Evolutionary conservation across 2,797 vertebrate species (phyloP).

Genomic region (Merluccius polli): DNA sequence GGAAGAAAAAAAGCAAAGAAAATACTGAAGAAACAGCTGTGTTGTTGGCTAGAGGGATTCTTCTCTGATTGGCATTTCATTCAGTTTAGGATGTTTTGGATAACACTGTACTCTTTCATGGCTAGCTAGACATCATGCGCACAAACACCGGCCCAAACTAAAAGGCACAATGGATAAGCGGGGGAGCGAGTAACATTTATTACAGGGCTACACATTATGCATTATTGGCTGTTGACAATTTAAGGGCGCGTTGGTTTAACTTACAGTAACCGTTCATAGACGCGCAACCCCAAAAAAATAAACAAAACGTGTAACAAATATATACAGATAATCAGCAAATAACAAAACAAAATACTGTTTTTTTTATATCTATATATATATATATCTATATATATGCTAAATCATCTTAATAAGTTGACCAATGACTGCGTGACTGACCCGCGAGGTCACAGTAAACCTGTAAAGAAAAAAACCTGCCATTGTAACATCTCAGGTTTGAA

Average conservation of each 20-base stretch:
- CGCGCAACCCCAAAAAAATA: slow-evolving; percentile 51
- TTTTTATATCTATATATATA: slow-evolving; percentile 43
- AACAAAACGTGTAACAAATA: slow-evolving; percentile 60
- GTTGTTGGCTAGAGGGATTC: slow-evolving; percentile 22
- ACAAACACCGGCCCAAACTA: slow-evolving; percentile 23
- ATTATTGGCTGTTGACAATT: slow-evolving; percentile 23
- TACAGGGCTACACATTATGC: slow-evolving; percentile 40
- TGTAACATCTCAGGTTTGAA: slow-evolving; percentile 44
- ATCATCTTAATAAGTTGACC: slow-evolving; percentile 20
- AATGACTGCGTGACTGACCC: slow-evolving; percentile 36
- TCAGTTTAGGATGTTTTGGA: slow-evolving; percentile 30
- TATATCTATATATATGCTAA: slow-evolving; percentile 26
- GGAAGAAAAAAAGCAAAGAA: neutral
- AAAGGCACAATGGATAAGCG: slow-evolving; percentile 26
- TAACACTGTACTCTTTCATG: neutral
- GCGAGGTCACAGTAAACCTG: slow-evolving; percentile 49
- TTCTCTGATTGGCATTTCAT: slow-evolving; percentile 26
- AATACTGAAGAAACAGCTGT: slow-evolving; percentile 33
- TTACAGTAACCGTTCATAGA: slow-evolving; percentile 56
- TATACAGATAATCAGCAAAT: slow-evolving; percentile 64
- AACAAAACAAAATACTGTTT: slow-evolving; percentile 58
- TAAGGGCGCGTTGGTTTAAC: slow-evolving; percentile 26
- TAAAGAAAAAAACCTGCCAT: slow-evolving; percentile 22
- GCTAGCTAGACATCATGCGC: slow-evolving; percentile 36
- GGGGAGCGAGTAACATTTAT: slow-evolving; percentile 40